Percentiles rank a stretch among this genome's conserved stretches.
Conservation (phyloP, 2,888 invertebrate genomes). For the Ischnus inquisitorius region DNA sequence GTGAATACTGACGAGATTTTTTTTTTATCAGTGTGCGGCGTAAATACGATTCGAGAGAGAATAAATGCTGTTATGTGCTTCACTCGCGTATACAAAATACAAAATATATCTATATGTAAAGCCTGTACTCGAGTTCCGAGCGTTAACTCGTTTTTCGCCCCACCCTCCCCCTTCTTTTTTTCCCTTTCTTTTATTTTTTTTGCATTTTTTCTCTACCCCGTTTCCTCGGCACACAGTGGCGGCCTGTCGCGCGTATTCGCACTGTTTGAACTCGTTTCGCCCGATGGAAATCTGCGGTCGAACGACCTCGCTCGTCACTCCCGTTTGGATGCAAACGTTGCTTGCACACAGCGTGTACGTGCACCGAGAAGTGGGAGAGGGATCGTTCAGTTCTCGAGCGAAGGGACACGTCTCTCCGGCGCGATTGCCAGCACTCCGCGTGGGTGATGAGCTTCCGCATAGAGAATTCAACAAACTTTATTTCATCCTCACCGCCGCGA, state of each 20-base stretch:
- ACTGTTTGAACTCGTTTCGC: slow-evolving; percentile 67
- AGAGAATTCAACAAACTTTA: slow-evolving; percentile 41
- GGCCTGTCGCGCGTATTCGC: slow-evolving; percentile 41
- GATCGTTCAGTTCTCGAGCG: slow-evolving; percentile 14
- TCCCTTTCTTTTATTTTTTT: background rate
- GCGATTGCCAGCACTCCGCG: slow-evolving; percentile 10
- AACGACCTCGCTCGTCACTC: slow-evolving; percentile 56
- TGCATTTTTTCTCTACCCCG: slow-evolving; percentile 7
- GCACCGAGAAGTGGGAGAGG: background rate
- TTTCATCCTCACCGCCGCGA: slow-evolving; percentile 7
- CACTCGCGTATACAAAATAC: slow-evolving; percentile 28
- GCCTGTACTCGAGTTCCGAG: slow-evolving; percentile 15
- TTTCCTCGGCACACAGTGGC: slow-evolving; percentile 10
- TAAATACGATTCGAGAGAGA: slow-evolving; percentile 75
- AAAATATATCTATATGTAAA: background rate
- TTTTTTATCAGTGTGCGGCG: slow-evolving; percentile 70
- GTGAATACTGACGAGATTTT: slow-evolving; percentile 28
- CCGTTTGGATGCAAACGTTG: slow-evolving; percentile 21
- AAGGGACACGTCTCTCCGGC: slow-evolving; percentile 1
- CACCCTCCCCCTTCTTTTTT: background rate
- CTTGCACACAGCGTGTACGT: slow-evolving; percentile 32
- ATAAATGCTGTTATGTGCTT: slow-evolving; percentile 75
- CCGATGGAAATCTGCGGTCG: slow-evolving; percentile 68
- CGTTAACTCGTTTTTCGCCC: slow-evolving; percentile 26
- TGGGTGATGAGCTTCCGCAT: slow-evolving; percentile 61